Base-by-base conservation (phyloP, 1,140 invertebrate species). In the Antheraea pernyi region DNA sequence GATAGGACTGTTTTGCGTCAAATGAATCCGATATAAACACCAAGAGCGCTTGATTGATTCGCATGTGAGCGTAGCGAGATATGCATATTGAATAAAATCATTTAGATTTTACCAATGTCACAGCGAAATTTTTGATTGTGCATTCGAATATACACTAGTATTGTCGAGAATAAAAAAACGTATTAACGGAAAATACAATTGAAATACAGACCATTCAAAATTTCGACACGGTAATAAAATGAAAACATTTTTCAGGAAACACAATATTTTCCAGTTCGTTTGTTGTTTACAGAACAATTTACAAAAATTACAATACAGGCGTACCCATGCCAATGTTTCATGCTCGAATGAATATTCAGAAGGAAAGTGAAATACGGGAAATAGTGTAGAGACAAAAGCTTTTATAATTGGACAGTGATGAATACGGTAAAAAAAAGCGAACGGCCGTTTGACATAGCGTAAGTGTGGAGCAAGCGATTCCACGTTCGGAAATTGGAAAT, bases 351-450 rank as follows among this genome's bases (percentile, higher is more conserved):
- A 71, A 73, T 76, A 76, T 73, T 73, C 71, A 73, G 36, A n/a
- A 53, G 64, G 16, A 39, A 37, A 30, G 61, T 37, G 61, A 11
- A 48, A 65, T 68, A 68, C 66, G 19, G 69, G 69, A 61, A 73
- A 69, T 73, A 63, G 59, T 69, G 67, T 72, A 71, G 73, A 80
- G 75, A 82, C 78, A 85, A 82, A 83, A 81, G 74, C 74, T 75
- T 79, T 79, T 85, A 79, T 70, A 81, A 80, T 81, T 81, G 81
- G 84, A 88, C 85, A 86, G 82, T 86, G 84, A 90, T 79, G 81
- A 85, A 89, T 87, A 84, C 77, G 71, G 78, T 79, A 84, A 88
- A 89, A n/a, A n/a, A 89, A 87, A 84, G 76, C 76, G 83, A 83
- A 84, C 78, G 81, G 73, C 75, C 76, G 69, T 76, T 82, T 77